phyloP scores from a whole-genome alignment of 2,113 vertebrate genomes.

The Oriolus oriolus region DNA sequence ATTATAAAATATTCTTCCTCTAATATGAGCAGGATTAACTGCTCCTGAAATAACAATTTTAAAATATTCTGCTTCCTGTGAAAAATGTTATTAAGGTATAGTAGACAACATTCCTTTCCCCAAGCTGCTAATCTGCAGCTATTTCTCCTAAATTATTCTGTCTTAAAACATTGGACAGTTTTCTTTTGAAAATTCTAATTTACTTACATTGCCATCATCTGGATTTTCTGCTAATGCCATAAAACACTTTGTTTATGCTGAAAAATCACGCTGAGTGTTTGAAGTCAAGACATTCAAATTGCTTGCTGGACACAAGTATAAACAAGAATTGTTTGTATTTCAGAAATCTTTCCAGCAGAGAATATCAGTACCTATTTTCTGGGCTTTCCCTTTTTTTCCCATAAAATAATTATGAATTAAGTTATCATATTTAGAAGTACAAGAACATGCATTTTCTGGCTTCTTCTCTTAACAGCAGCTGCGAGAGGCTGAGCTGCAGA shows the following conservation, averaged over 20 bases:
- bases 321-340: slow-evolving; percentile 5
- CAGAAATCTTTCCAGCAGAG: slow-evolving; percentile 12
- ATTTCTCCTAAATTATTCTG: neutral
- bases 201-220: neutral
- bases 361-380: neutral
- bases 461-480: neutral
- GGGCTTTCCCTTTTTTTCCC: neutral
- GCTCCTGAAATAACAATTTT: neutral
- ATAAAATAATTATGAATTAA: neutral
- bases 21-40: neutral
- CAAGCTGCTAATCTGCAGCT: neutral
- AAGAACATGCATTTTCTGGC: neutral
- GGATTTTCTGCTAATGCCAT: neutral
- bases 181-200: neutral
- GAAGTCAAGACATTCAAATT: slow-evolving; percentile 11
- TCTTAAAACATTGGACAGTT: neutral
- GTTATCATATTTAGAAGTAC: neutral
- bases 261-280: neutral
- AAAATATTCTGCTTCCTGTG: neutral
- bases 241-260: neutral
- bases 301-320: neutral
- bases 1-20: neutral
- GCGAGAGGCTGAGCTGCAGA: neutral
- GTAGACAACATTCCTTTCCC: neutral
- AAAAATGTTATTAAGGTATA: neutral